A percentile compares a stretch with the other conserved stretches of the same genome.
Evolutionary conservation across 2,113 vertebrate genomes (phyloP).

Genomic region (Colinus virginianus): DNA sequence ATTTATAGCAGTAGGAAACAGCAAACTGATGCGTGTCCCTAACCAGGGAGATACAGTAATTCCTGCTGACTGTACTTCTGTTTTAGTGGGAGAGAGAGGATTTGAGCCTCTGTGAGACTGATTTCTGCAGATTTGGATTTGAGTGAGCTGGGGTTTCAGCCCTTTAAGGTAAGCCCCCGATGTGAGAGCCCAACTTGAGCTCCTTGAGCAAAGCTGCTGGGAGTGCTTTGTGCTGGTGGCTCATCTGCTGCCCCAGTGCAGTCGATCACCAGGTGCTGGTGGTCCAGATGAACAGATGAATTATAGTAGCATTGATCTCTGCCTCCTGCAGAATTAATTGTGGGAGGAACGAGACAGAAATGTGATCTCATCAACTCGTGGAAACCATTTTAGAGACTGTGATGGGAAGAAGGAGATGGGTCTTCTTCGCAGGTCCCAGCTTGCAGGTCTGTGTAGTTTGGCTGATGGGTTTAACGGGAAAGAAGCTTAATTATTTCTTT

Average conservation of each 20-base stretch:
- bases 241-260: background rate
- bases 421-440: background rate
- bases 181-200: background rate
- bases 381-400: background rate
- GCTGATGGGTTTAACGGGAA: slow-evolving; percentile 52
- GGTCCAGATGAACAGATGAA: slow-evolving; percentile 16
- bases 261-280: background rate
- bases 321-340: slow-evolving; percentile 40
- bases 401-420: background rate
- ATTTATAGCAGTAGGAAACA: background rate
- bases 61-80: background rate
- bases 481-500: slow-evolving; percentile 4
- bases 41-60: background rate
- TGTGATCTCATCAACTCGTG: slow-evolving; percentile 30
- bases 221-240: accelerated
- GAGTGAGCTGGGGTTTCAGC: background rate
- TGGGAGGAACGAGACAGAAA: slow-evolving; percentile 1
- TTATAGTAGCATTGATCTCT: background rate
- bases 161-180: background rate
- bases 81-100: background rate
- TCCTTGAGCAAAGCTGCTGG: background rate
- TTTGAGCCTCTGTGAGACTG: background rate
- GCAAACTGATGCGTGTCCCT: background rate
- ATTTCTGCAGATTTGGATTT: background rate
- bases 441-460: slow-evolving; percentile 5